Evolutionary conservation across 2,888 invertebrate genomes (phyloP), one percentile per base, ranked within the genome.

Genomic region (Chrysina gloriosa): DNA sequence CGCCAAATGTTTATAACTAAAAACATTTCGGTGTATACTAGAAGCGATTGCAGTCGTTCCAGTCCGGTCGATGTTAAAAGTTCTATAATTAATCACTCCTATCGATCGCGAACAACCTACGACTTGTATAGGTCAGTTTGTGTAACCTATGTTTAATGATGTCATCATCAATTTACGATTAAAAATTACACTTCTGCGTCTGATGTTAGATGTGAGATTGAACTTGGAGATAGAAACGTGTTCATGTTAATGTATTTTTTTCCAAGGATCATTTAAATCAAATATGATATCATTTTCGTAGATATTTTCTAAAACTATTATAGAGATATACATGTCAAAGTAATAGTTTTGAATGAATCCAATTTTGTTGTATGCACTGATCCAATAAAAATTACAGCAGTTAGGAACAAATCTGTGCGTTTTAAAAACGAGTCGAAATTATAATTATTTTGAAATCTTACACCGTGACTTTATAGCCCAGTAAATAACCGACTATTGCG

Each of bases 81-180:
- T 42, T 42, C 42, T 42, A 42, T 42, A 27, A 50, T 50, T 27
- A 50, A 50, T 50, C 27, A 50, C 7, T 50, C 6, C 5, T 27
- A 27, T 50, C 16, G 27, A 50, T 50, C 50, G 25, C 6, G 27
- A 50, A 50, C 27, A 50, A 50, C 50, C 50, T 27, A 50, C 50
- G 50, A 50, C 27, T 50, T 25, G 27, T 27, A 25, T 50, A 50
- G 50, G 50, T 50, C 50, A 50, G 50, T 50, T 50, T 50, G 50
- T 27, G 27, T 50, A 27, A 27, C 27, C 50, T 50, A 50, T 27
- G 27, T 1, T 50, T n/a, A n/a, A n/a, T n/a, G 27, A 27, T 27
- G 7, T 27, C 27, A 14, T 25, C 50, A 25, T 27, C n/a, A 50
- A 50, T 50, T 50, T 11, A 27, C 7, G 14, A 14, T 50, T 50